These are phyloP conservation scores for Anthrax anthrax DNA, from an alignment of 2,888 invertebrate genomes.

Conservation along the genomic window DNA sequence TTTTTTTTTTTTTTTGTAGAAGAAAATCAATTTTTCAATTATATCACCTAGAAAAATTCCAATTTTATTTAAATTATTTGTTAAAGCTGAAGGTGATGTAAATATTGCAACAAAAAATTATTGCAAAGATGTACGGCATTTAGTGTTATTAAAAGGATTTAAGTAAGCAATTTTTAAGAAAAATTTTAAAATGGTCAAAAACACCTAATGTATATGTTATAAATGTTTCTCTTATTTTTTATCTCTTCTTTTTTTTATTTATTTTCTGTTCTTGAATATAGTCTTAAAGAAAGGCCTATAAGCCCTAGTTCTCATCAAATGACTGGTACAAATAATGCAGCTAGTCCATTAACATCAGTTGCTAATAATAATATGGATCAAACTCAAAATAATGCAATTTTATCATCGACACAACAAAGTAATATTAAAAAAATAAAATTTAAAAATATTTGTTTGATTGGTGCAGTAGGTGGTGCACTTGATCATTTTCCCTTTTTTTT, in stretches of 20 bases:
- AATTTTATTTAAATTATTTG: constrained; percentile 70
- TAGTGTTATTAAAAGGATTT: constrained; percentile 61
- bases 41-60: constrained; percentile 81
- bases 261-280: constrained; percentile 12
- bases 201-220: no score
- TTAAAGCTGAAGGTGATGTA: constrained; percentile 78
- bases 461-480: no score
- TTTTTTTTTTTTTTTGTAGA: constrained; percentile 32
- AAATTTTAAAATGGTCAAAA: no score
- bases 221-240: neutral
- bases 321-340: constrained; percentile 16
- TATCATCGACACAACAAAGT: constrained; percentile 13
- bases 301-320: constrained; percentile 34
- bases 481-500: neutral
- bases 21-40: constrained; percentile 72
- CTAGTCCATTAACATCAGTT: constrained; percentile 14
- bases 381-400: constrained; percentile 9
- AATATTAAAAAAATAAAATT: neutral
- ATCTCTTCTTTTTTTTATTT: neutral
- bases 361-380: constrained; percentile 8
- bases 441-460: neutral
- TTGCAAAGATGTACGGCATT: constrained; percentile 73
- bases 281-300: constrained; percentile 52
- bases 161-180: constrained; percentile 33
- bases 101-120: constrained; percentile 76